These are phyloP conservation scores for Ceryle rudis DNA, from an alignment of 2,797 vertebrate genomes.

Conservation along the genomic window DNA sequence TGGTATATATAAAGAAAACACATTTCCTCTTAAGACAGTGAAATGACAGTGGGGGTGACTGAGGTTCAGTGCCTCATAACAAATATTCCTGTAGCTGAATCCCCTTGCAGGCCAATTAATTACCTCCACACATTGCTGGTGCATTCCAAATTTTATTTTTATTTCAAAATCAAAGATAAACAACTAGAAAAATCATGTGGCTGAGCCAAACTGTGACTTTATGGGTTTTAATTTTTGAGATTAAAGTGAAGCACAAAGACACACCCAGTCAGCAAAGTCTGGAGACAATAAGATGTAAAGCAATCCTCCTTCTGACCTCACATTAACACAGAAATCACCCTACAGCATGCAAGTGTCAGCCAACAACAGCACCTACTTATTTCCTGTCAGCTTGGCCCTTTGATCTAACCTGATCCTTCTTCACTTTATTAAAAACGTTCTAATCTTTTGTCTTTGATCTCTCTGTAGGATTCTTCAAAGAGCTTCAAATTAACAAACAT, in stretches of 20 bases:
- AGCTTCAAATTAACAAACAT: slow-evolving; percentile 74
- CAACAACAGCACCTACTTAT: slow-evolving; percentile 74
- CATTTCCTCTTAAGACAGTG: neutral
- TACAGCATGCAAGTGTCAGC: slow-evolving; percentile 77
- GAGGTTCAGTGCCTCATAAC: neutral
- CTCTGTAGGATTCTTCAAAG: slow-evolving; percentile 73
- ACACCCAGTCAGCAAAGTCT: slow-evolving; percentile 74
- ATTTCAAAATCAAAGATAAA: slow-evolving; percentile 65
- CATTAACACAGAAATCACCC: slow-evolving; percentile 77
- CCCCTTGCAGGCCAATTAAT: slow-evolving; percentile 25
- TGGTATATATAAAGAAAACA: neutral
- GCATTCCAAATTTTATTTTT: slow-evolving; percentile 39
- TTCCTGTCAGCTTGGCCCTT: slow-evolving; percentile 76
- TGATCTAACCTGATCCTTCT: slow-evolving; percentile 77
- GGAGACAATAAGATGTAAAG: slow-evolving; percentile 77
- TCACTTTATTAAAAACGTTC: slow-evolving; percentile 77
- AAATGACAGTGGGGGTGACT: neutral
- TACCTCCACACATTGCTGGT: slow-evolving; percentile 23
- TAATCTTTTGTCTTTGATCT: slow-evolving; percentile 78
- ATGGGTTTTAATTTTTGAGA: slow-evolving; percentile 64
- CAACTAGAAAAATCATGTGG: slow-evolving; percentile 50
- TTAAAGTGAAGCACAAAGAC: slow-evolving; percentile 71
- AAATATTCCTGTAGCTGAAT: neutral
- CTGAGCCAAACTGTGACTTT: slow-evolving; percentile 60
- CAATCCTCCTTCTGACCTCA: slow-evolving; percentile 72